A percentile compares a stretch with the other conserved stretches of the same genome.
These are phyloP conservation scores for Lanius ludovicianus DNA, from an alignment of 2,113 vertebrate genomes.

Conservation along the genomic window DNA sequence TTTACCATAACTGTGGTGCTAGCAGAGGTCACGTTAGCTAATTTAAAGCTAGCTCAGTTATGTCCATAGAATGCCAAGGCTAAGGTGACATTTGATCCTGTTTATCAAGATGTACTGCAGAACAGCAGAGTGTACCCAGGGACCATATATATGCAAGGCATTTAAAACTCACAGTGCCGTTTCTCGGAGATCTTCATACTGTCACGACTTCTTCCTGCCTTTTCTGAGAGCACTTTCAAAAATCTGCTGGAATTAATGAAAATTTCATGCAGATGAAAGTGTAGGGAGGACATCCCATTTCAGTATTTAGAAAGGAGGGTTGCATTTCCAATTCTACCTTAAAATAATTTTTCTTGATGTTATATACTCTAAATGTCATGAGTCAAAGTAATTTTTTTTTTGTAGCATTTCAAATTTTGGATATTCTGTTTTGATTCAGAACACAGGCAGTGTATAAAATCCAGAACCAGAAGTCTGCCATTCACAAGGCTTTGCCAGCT, in stretches of 20 bases:
- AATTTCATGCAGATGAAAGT: not conserved
- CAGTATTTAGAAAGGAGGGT: not conserved
- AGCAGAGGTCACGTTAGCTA: not conserved
- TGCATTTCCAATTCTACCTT: not conserved
- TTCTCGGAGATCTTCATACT: not conserved
- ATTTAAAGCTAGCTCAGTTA: not conserved
- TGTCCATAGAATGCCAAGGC: not conserved
- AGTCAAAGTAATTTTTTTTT: not conserved
- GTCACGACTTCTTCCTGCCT: not conserved
- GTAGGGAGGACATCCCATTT: not conserved
- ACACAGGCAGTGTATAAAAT: not conserved
- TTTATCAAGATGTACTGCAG: not conserved
- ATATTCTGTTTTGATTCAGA: conserved; percentile 5
- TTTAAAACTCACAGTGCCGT: not conserved
- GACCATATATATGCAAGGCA: not conserved
- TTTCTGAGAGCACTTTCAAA: not conserved
- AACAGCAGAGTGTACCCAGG: not conserved
- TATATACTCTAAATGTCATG: not conserved
- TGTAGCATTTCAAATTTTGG: not conserved
- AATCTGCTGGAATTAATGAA: not conserved
- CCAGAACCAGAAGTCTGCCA: not conserved
- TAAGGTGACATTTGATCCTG: not conserved
- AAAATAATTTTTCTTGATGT: not conserved
- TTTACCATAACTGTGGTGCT: not conserved
- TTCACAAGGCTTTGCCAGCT: not conserved